Conservation (phyloP, 2,888 invertebrate genomes). For the Drosophila nr. perissopoda region DNA sequence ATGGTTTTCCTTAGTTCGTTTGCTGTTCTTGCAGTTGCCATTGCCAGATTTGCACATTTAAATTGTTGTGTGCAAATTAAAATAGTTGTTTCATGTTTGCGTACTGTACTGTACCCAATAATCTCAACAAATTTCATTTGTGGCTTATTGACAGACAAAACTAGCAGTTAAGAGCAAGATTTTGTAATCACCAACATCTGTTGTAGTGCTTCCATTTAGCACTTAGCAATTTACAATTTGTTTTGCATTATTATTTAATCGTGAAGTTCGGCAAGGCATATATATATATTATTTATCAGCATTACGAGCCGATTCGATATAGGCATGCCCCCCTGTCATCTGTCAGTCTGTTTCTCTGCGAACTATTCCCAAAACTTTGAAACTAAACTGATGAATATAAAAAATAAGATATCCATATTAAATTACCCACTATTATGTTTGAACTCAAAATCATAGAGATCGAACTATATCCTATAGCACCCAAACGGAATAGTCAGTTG, state of each 20-base stretch:
- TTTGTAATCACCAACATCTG: not conserved
- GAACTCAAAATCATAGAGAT: not conserved
- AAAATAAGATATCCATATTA: not conserved
- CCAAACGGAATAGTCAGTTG: not conserved
- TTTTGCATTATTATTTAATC: not conserved
- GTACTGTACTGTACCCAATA: slow-evolving; percentile 39
- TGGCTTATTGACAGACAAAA: slow-evolving; percentile 26
- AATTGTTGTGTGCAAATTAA: slow-evolving; percentile 57
- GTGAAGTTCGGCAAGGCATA: not conserved
- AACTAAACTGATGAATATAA: not conserved
- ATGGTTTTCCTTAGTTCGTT: slow-evolving; percentile 27
- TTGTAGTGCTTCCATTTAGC: not conserved
- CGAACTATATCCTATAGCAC: not conserved
- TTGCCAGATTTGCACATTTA: slow-evolving; percentile 41
- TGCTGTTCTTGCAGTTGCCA: slow-evolving; percentile 38
- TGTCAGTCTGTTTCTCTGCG: not conserved
- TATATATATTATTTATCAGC: not conserved
- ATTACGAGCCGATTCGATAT: not conserved
- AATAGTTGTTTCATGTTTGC: slow-evolving; percentile 58
- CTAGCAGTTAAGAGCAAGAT: not conserved
- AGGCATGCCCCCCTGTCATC: no score
- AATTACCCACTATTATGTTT: not conserved
- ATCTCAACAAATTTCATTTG: slow-evolving; percentile 8
- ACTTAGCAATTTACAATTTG: not conserved
- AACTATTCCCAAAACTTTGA: not conserved